Percentiles rank a stretch among this genome's conserved stretches.
Conservation (phyloP, 1,140 invertebrate genomes). For the Triops longicaudatus region DNA sequence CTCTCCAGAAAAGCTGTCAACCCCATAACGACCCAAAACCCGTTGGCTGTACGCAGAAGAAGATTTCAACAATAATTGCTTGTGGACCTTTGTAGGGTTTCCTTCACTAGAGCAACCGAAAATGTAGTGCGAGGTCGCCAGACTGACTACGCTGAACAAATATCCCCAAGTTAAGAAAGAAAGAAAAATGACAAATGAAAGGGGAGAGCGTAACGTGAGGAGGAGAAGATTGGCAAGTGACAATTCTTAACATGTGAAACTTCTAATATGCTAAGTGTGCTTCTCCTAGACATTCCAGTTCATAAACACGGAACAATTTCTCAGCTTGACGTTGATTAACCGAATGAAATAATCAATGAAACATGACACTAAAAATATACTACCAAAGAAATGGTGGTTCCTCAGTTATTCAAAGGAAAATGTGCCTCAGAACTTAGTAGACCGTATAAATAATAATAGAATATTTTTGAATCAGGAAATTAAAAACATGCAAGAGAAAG, state of each 20-base stretch:
- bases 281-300: background rate
- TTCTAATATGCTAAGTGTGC: background rate
- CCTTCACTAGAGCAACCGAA: background rate
- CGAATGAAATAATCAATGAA: no score
- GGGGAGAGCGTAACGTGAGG: background rate
- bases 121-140: background rate
- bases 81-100: background rate
- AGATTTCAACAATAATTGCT: background rate
- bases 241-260: background rate
- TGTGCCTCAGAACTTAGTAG: no score
- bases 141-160: constrained; percentile 6
- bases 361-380: no score
- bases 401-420: no score
- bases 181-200: background rate
- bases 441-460: no score
- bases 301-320: no score
- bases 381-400: no score
- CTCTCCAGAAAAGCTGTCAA: background rate
- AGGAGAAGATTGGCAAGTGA: background rate
- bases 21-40: background rate
- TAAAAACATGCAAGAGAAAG: no score
- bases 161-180: background rate
- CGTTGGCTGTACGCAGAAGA: background rate
- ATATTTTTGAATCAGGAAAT: no score
- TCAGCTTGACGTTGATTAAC: no score